These are phyloP conservation scores for Heliopora coerulea DNA, from an alignment of 92 coral and sea anemone genomes.

Conservation along the genomic window DNA sequence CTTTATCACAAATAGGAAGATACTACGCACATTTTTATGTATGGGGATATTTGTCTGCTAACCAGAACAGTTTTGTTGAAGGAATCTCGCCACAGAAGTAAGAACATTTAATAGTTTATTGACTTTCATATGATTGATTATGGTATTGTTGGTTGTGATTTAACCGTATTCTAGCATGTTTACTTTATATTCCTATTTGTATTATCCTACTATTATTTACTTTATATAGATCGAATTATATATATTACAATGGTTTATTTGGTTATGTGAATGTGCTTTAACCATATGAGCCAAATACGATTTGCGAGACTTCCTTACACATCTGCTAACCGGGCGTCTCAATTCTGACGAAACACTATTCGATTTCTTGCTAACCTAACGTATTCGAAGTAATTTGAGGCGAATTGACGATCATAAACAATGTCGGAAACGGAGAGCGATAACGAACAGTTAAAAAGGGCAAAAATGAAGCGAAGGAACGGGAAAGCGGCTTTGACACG, in stretches of 20 bases:
- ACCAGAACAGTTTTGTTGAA: no score
- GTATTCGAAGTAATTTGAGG: slow-evolving; percentile 39
- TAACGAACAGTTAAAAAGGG: slow-evolving; percentile 33
- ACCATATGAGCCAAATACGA: background rate
- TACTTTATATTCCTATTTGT: no score
- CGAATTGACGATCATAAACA: background rate
- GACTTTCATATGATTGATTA: no score
- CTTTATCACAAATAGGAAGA: no score
- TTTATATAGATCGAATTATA: background rate
- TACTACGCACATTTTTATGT: no score
- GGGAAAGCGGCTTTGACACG: slow-evolving; percentile 44
- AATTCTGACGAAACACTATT: slow-evolving; percentile 44
- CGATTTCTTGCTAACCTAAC: slow-evolving; percentile 53
- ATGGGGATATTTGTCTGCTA: no score
- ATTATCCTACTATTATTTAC: no score
- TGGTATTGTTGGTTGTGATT: no score
- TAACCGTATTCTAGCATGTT: no score
- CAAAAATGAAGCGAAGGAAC: slow-evolving; percentile 50
- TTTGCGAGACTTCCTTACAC: slow-evolving; percentile 3
- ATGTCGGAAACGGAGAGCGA: slow-evolving; percentile 9
- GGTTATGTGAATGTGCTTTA: background rate
- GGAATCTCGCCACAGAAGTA: slow-evolving; percentile 12
- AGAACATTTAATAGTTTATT: background rate
- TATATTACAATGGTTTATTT: background rate
- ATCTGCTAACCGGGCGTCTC: slow-evolving; percentile 12